phyloP scores from a whole-genome alignment of 2,888 invertebrate species.

The Artemia sp. region DNA sequence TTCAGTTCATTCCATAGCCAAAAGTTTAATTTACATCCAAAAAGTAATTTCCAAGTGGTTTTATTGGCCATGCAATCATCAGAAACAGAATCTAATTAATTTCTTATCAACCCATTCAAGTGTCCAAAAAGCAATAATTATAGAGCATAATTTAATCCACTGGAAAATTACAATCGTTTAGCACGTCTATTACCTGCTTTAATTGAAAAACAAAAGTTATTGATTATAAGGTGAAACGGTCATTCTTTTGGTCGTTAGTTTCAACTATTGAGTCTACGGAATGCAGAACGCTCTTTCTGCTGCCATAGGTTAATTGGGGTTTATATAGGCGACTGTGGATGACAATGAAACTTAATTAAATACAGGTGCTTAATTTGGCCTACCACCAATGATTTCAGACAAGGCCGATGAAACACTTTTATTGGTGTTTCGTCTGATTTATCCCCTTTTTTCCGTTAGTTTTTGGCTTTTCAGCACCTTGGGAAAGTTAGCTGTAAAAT shows the following conservation, averaged over 20 bases:
- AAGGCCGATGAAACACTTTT: no score
- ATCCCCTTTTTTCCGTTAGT: no score
- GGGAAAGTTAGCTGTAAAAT: no score
- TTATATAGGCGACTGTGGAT: conserved; percentile 5
- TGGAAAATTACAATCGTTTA: conserved; percentile 13
- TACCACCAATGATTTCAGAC: no score
- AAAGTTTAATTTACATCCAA: no score
- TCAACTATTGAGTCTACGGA: conserved; percentile 13
- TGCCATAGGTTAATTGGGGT: conserved; percentile 14
- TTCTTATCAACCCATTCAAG: background rate
- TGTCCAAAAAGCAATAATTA: conserved; percentile 4
- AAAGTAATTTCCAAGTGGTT: no score
- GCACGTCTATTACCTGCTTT: conserved; percentile 13
- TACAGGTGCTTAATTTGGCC: conserved; percentile 5
- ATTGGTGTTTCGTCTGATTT: no score
- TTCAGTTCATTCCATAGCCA: no score
- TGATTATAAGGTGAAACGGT: conserved; percentile 1
- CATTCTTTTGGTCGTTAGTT: conserved; percentile 4
- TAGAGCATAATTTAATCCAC: conserved; percentile 6
- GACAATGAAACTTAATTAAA: conserved; percentile 15
- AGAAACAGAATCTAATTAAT: no score
- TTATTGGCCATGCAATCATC: no score
- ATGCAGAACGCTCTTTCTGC: conserved; percentile 3
- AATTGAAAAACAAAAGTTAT: conserved; percentile 11
- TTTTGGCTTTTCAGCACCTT: no score